Percentiles rank a stretch among this genome's conserved stretches.
These are phyloP conservation scores for Otus scops DNA, from an alignment of 2,797 vertebrate species.

Conservation along the genomic window DNA sequence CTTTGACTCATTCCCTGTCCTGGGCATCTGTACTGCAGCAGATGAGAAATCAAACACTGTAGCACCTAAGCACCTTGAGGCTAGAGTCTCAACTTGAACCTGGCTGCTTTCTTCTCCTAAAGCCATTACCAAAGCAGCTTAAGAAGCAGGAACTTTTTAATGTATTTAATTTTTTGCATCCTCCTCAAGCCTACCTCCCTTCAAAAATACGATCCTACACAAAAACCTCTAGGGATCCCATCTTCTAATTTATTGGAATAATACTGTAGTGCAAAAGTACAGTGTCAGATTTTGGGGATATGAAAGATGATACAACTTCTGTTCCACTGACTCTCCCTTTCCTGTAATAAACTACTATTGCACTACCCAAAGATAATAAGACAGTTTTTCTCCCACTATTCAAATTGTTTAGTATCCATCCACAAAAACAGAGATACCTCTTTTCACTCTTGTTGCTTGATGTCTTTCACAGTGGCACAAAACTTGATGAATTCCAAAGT, in stretches of 20 bases:
- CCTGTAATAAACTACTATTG: conserved; percentile 53
- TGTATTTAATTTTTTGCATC: conserved; percentile 3
- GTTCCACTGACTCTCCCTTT: neutral
- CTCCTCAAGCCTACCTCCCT: neutral
- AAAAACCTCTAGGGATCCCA: conserved; percentile 16
- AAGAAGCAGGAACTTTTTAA: neutral
- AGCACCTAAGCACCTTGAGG: neutral
- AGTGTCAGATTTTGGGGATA: conserved; percentile 37
- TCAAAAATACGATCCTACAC: conserved; percentile 36
- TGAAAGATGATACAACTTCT: conserved; percentile 46
- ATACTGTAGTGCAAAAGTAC: conserved; percentile 16
- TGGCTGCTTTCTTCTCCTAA: neutral
- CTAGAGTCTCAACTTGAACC: neutral
- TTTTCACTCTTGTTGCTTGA: conserved; percentile 12
- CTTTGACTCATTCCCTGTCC: neutral
- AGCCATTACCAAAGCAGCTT: neutral
- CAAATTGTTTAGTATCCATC: conserved; percentile 23
- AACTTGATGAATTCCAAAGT: neutral
- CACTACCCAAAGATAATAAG: conserved; percentile 5
- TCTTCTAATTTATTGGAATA: conserved; percentile 58
- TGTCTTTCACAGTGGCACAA: neutral
- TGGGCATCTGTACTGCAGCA: neutral
- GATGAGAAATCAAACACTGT: neutral
- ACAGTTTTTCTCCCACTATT: conserved; percentile 13
- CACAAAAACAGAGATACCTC: neutral